Evolutionary conservation across 2,888 invertebrate species (phyloP), one percentile per base, ranked within the genome.

Genomic region (Diogma glabrata): DNA sequence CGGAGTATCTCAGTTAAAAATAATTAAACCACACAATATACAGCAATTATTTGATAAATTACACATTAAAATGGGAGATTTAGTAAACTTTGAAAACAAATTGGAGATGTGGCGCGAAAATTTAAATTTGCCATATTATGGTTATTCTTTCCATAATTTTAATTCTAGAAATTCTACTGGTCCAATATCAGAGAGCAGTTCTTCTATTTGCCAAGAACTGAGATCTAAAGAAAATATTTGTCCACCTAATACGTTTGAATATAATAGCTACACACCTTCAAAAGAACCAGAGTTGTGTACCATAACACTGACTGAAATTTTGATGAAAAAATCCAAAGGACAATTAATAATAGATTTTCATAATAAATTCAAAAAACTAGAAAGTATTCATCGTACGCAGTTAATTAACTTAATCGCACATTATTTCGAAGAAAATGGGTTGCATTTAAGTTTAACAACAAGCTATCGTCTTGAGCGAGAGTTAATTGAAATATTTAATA

Each of bases 391-490:
- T 26, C 28, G 28, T 26, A 26, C 28, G 28, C 28, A 26, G 28
- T 26, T 26, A 26, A 26, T 26, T 26, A 26, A 26, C 28, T 26
- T 26, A 26, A 26, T 26, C 28, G 28, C 28, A 26, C 28, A 26
- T 9, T 26, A 26, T 26, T 26, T 26, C 10, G 28, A 26, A 26
- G 28, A 26, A 26, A 53, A 52, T 8, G 38, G 38, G 8, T 17
- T 47, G 9, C 51, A 54, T n/a, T 36, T 53, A 51, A 36, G 47
- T 1, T 47, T 55, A 26, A 36, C 51, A 53, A 19, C 33, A 17
- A 53, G 52, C 40, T 50, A 54, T 36, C 40, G 26, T 12, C 24
- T 56, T 3, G 53, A 56, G 49, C 12, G 24, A 12, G 52, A 56
- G 43, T 53, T 54, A 22, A 36, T 52, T 12, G 45, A 53, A 7